Percentiles rank a stretch among this genome's conserved stretches.
Evolutionary conservation across 2,888 invertebrate species (phyloP).

Genomic region (Parelbella ahira): DNA sequence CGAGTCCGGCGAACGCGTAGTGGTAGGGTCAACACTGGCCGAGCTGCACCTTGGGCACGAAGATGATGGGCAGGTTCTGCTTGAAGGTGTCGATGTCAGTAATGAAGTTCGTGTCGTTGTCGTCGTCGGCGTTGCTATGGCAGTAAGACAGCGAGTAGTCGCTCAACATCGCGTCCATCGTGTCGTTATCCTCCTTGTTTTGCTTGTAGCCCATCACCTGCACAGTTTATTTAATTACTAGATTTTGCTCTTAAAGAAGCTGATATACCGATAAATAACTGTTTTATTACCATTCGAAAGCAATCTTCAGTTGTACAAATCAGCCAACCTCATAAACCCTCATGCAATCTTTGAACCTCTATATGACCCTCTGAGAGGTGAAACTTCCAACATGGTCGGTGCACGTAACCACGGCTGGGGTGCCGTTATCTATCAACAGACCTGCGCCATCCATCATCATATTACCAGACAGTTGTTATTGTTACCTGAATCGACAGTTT

Average conservation of each 20-base stretch:
- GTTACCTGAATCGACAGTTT: conserved; percentile 81
- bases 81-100: conserved; percentile 50
- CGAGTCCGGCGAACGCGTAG: not conserved
- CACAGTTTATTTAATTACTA: not conserved
- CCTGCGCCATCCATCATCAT: too few relatives aligned
- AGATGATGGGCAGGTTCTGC: conserved; percentile 41
- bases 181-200: conserved; percentile 33
- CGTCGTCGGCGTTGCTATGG: conserved; percentile 49
- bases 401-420: too few relatives aligned
- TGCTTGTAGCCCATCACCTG: conserved; percentile 63
- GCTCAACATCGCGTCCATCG: conserved; percentile 31
- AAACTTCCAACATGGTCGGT: too few relatives aligned
- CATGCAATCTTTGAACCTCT: too few relatives aligned
- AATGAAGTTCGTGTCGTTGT: conserved; percentile 49
- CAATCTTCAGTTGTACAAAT: too few relatives aligned
- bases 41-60: conserved; percentile 45
- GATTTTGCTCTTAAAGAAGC: too few relatives aligned
- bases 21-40: conserved; percentile 49
- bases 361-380: too few relatives aligned
- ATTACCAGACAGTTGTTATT: not conserved
- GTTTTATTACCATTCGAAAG: too few relatives aligned
- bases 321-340: too few relatives aligned
- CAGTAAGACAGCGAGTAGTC: conserved; percentile 48
- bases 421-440: too few relatives aligned
- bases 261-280: too few relatives aligned